These are phyloP conservation scores for Agrochola circellaris DNA, from an alignment of 2,888 invertebrate genomes.

Conservation along the genomic window DNA sequence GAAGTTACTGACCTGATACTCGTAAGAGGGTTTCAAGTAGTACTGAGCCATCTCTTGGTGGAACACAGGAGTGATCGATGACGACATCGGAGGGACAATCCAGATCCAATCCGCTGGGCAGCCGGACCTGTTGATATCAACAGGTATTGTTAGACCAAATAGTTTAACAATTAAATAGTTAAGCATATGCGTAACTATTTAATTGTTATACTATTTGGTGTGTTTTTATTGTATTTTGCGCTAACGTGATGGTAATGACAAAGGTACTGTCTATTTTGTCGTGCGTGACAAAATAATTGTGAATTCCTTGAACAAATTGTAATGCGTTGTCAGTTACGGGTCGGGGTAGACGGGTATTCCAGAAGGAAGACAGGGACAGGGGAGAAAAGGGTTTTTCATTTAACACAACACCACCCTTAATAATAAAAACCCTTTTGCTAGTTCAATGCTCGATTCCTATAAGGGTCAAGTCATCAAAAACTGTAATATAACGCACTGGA, in stretches of 20 bases:
- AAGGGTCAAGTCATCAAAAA: too few species aligned
- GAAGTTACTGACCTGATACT: constrained; percentile 93
- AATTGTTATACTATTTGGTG: constrained; percentile 1
- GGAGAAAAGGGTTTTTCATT: too few species aligned
- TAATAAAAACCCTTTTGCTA: neutral
- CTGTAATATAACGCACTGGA: too few species aligned
- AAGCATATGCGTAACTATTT: constrained; percentile 14
- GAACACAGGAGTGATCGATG: constrained; percentile 95
- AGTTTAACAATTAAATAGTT: too few species aligned
- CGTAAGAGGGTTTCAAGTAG: constrained; percentile 96
- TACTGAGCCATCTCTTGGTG: constrained; percentile 97
- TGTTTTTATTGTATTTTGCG: constrained; percentile 20
- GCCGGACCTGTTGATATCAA: constrained; percentile 91
- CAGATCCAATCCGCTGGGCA: constrained; percentile 97
- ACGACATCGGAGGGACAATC: constrained; percentile 94
- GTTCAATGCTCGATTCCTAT: too few species aligned
- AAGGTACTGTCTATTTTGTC: constrained; percentile 29
- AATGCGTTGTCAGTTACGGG: constrained; percentile 12
- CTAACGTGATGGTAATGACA: constrained; percentile 39
- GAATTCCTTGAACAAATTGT: constrained; percentile 51
- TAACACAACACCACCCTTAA: too few species aligned
- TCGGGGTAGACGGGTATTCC: neutral
- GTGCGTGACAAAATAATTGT: constrained; percentile 44
- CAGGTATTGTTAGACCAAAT: too few species aligned
- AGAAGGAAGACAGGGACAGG: too few species aligned